phyloP scores from a whole-genome alignment of 2,113 vertebrate species.

The Falcunculus frontatus region DNA sequence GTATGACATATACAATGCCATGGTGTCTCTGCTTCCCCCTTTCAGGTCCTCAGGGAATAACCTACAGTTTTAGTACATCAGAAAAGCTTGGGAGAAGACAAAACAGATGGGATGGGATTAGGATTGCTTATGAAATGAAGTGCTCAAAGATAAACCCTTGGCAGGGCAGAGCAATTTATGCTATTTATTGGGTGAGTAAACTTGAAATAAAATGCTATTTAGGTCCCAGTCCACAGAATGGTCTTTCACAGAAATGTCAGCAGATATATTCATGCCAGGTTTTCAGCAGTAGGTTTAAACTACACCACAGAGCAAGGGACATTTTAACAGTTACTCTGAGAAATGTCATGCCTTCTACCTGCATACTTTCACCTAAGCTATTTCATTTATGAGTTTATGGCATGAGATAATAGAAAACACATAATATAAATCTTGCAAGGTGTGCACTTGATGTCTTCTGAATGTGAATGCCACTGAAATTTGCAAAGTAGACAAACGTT shows the following conservation, averaged over 20 bases:
- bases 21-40: neutral
- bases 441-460: neutral
- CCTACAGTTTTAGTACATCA: neutral
- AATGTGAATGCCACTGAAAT: neutral
- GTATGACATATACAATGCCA: too few species aligned
- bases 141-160: neutral
- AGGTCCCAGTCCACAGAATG: neutral
- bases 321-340: neutral
- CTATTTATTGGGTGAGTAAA: neutral
- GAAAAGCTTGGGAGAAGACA: neutral
- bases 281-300: neutral
- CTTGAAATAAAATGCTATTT: neutral
- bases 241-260: constrained; percentile 12
- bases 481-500: neutral
- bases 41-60: neutral
- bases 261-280: neutral
- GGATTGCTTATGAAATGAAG: neutral
- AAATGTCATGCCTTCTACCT: neutral
- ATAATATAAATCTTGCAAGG: neutral
- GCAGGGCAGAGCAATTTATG: neutral
- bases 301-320: neutral
- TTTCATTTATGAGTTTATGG: neutral
- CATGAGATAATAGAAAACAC: neutral
- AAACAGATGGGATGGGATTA: neutral
- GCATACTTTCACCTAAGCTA: neutral